Base-by-base conservation (phyloP, 2,888 invertebrate genomes). In the Lordiphosa fenestrarum region DNA sequence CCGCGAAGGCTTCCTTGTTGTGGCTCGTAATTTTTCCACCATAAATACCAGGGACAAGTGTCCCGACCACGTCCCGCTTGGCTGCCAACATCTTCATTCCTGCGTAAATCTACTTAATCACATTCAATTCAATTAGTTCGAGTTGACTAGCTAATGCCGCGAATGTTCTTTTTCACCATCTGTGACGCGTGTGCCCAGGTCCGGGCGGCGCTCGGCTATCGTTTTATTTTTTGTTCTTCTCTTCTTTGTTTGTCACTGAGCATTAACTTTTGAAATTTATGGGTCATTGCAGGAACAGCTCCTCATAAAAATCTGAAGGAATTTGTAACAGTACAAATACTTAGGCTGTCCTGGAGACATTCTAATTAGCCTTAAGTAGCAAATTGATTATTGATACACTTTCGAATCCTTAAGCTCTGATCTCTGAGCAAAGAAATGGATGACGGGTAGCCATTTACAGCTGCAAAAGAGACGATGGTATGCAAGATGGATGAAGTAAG, bases 71-170 rank as follows among this genome's bases (percentile, higher is more conserved):
- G 69, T 61, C 46, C 42, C 69, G 77, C 64, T 65, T 70, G 55
- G 67, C 53, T 58, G 62, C 38, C 71, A 56, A 73, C 64, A 66
- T 74, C 82, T 80, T 78, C 71, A 81, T 71, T 76, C 73, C 66
- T 73, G 85, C 86, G 86, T 87, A 77, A 86, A 87, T 86, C 83
- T 80, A 87, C 87, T 88, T 88, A 88, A 88, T 88, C 87, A 86
- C 75, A 81, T 85, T 88, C 87, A 88, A 88, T 88, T 88, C 87
- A 88, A 88, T 88, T 88, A 88, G 87, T 87, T 87, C 85, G 71
- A 88, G 75, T 84, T 86, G 86, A 86, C 82, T 86, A 84, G 87
- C 73, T 86, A 85, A 85, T 85, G 77, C 76, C 62, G 65, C 69
- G 65, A 71, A 50, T 72, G 74, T 74, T 77, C 71, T 61, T 68